Evolutionary conservation across 2,888 invertebrate species (phyloP), one percentile per base, ranked within the genome.

Genomic region (Sepioteuthis lessoniana): DNA sequence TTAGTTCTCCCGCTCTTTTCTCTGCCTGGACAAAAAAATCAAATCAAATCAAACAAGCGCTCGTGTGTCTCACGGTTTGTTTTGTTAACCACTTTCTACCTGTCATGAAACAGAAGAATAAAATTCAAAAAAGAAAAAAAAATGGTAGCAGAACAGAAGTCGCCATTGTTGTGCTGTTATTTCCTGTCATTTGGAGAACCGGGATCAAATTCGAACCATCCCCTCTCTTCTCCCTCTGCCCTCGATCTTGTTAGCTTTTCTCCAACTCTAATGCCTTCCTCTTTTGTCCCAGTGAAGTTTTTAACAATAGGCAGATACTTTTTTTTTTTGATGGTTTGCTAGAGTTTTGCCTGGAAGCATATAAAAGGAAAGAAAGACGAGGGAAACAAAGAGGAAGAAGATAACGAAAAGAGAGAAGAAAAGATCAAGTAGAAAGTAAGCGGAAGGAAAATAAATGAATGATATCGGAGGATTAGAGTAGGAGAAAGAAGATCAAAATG

Each of bases 61-160:
- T 35, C 76, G n/a, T 76, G 76, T 76, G 76, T 76, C 76, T 35
- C 76, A 76, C 76, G 76, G 76, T 76, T 76, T 76, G 76, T 76
- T 76, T 76, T 76, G 76, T 76, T 76, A 76, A 76, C 76, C n/a
- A 76, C 76, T 76, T 76, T 76, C 76, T 76, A 76, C 76, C 76
- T 76, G 76, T 76, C 76, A 76, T n/a, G 76, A 76, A 76, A 76
- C 76, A 76, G 31, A 76, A 31, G 8, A 31, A 76, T 28, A n/a
- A 31, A n/a, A n/a, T n/a, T n/a, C n/a, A n/a, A 76, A 76, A 76
- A 76, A 76, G 31, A 76, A 13, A 13, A 13, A 13, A 35, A 76
- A 35, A 35, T 76, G 76, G 13, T 4, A n/a, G 35, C 76, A 76
- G n/a, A 76, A 35, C n/a, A 35, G n/a, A 76, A 76, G n/a, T 76